Conservation (phyloP, 1,140 invertebrate genomes). For the Cherax destructor region DNA sequence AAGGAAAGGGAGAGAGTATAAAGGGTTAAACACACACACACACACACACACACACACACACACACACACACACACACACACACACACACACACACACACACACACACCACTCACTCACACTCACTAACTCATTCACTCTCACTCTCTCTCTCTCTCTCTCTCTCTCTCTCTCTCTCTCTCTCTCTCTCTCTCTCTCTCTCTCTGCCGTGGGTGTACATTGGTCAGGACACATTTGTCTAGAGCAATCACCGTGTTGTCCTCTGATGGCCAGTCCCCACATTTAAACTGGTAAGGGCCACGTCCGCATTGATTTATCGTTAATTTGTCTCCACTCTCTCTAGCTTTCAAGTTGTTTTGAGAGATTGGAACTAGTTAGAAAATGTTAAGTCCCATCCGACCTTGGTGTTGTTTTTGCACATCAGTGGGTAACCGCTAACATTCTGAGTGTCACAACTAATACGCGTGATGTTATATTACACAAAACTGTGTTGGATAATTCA, state of each 20-base stretch:
- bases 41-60: background rate
- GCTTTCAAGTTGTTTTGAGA: slow-evolving; percentile 61
- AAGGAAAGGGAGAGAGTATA: background rate
- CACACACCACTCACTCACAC: too few relatives aligned
- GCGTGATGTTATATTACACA: too few relatives aligned
- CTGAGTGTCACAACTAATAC: too few relatives aligned
- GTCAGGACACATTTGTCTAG: slow-evolving; percentile 46
- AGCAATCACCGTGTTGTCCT: slow-evolving; percentile 42
- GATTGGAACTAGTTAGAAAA: background rate
- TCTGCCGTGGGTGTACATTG: slow-evolving; percentile 27
- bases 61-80: background rate
- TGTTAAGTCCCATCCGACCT: too few relatives aligned
- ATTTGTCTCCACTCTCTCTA: slow-evolving; percentile 51
- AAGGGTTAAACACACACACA: slow-evolving; percentile 5
- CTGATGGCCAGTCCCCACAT: slow-evolving; percentile 33
- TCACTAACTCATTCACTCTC: too few relatives aligned
- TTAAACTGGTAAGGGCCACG: slow-evolving; percentile 48
- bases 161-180: too few relatives aligned
- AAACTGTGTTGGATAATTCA: too few relatives aligned
- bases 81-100: background rate
- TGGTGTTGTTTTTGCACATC: too few relatives aligned
- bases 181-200: too few relatives aligned
- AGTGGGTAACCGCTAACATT: too few relatives aligned
- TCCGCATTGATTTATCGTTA: slow-evolving; percentile 58
- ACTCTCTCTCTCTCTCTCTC: too few relatives aligned